Conservation (phyloP, 2,113 vertebrate genomes). For the Plotosus lineatus region DNA sequence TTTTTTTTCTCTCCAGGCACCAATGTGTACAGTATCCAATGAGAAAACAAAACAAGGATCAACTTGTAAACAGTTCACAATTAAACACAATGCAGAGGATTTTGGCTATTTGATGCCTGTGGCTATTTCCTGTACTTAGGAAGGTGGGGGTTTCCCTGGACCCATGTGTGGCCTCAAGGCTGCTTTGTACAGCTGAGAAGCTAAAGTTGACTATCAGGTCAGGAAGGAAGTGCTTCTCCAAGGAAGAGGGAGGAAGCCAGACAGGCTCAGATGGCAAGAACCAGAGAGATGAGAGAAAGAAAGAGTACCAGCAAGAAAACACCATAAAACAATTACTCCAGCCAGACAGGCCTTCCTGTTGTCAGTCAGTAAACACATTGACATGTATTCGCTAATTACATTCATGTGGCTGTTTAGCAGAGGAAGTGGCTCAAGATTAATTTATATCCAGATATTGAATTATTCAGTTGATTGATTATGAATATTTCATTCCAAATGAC, state of each 20-base stretch:
- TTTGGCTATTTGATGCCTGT: slow-evolving; percentile 1
- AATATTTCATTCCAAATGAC: not conserved
- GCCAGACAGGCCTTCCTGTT: slow-evolving; percentile 40
- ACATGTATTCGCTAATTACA: slow-evolving; percentile 4
- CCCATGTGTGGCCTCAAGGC: slow-evolving; percentile 22
- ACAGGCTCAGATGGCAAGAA: slow-evolving; percentile 16
- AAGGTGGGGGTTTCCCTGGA: slow-evolving; percentile 23
- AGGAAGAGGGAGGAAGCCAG: slow-evolving; percentile 56
- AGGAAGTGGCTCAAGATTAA: slow-evolving; percentile 1
- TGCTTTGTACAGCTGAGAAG: slow-evolving; percentile 52
- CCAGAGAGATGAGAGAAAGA: not conserved
- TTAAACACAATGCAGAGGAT: slow-evolving; percentile 4
- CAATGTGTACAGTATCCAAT: not conserved
- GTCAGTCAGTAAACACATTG: slow-evolving; percentile 41
- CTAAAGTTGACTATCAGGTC: slow-evolving; percentile 37
- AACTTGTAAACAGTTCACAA: not conserved
- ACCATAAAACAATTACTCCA: slow-evolving; percentile 42
- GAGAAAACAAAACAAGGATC: not conserved
- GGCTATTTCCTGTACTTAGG: not conserved
- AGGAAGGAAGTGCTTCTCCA: slow-evolving; percentile 75
- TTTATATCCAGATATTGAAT: not conserved
- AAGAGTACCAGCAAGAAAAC: not conserved
- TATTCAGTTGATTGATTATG: not conserved
- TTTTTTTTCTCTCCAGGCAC: not conserved
- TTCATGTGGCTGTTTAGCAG: not conserved